Evolutionary conservation across 2,888 invertebrate genomes (phyloP).

Genomic region (Cyrtodaria siliqua): DNA sequence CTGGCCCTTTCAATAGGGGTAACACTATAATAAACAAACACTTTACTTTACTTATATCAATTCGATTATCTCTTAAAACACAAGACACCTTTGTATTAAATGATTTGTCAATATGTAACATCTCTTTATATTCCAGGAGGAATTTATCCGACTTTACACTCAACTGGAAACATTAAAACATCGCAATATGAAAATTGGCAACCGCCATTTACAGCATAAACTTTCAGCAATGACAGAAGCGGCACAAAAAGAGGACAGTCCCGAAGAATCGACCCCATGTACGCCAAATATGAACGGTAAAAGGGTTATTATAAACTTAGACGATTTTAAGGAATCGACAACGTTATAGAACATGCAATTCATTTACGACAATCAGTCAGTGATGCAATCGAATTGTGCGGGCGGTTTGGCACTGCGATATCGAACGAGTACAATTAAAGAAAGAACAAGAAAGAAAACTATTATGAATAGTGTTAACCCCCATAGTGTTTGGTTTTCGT

Average conservation of each 20-base stretch:
- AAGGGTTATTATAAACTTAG: conserved; percentile 83
- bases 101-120: too few species aligned
- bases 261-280: conserved; percentile 78
- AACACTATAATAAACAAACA: too few species aligned
- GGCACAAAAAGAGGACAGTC: conserved; percentile 86
- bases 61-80: too few species aligned
- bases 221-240: conserved; percentile 94
- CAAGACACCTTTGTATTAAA: too few species aligned
- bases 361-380: conserved; percentile 33
- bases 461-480: too few species aligned
- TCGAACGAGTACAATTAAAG: too few species aligned
- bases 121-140: conserved; percentile 90
- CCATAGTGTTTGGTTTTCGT: too few species aligned
- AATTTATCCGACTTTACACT: conserved; percentile 92
- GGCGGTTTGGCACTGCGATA: too few species aligned
- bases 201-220: conserved; percentile 91
- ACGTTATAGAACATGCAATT: conserved; percentile 69
- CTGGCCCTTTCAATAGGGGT: too few species aligned
- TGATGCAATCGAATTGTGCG: conserved; percentile 24
- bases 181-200: conserved; percentile 91
- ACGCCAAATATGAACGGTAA: conserved; percentile 83
- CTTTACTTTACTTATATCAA: too few species aligned
- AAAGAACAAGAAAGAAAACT: too few species aligned
- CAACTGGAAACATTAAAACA: conserved; percentile 94
- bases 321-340: conserved; percentile 82